Evolutionary conservation across 2,888 invertebrate genomes (phyloP).

Genomic region (Orchestes rusci): DNA sequence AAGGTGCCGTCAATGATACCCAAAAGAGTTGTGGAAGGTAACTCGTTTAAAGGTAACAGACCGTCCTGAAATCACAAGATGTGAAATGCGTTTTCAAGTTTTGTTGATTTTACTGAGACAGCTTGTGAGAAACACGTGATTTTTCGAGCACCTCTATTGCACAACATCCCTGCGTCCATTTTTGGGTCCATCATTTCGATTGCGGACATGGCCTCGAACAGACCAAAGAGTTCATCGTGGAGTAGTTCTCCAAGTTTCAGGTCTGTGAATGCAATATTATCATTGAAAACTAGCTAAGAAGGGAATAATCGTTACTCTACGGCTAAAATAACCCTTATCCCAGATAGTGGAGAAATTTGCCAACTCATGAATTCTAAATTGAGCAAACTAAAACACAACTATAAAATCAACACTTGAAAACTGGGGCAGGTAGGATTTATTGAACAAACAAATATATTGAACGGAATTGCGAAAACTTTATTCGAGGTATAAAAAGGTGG

Average conservation of each 20-base stretch:
- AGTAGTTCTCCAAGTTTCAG: slow-evolving; percentile 83
- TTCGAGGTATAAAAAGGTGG: no score
- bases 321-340: no score
- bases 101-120: slow-evolving; percentile 53
- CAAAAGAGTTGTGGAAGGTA: slow-evolving; percentile 74
- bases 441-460: no score
- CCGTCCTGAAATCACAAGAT: slow-evolving; percentile 50
- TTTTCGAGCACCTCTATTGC: slow-evolving; percentile 79
- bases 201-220: slow-evolving; percentile 99
- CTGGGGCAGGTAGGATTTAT: no score
- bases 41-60: slow-evolving; percentile 65
- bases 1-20: slow-evolving; percentile 92
- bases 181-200: slow-evolving; percentile 99
- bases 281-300: no score
- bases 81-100: not conserved
- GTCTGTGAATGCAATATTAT: slow-evolving; percentile 44
- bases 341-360: no score
- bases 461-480: no score
- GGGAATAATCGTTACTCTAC: no score
- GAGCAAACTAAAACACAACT: not conserved
- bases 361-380: no score
- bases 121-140: slow-evolving; percentile 84
- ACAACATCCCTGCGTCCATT: slow-evolving; percentile 99
- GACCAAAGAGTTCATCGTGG: slow-evolving; percentile 83
- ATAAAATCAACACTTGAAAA: not conserved